Evolutionary conservation across 2,888 invertebrate species (phyloP), one percentile per base, ranked within the genome.

Genomic region (Oxyteleia sp.): DNA sequence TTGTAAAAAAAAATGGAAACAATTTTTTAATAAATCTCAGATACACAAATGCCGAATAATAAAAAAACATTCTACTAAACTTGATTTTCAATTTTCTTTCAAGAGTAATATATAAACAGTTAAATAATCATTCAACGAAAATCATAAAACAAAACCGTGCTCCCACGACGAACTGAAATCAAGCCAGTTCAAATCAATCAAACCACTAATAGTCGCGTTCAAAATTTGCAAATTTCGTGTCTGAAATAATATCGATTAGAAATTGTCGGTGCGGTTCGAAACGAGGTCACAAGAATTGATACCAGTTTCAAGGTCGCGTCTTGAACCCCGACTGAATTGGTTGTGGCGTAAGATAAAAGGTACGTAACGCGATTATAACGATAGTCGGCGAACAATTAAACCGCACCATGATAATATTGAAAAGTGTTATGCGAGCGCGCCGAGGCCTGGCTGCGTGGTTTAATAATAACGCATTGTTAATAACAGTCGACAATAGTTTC

Each of bases 401-500:
- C 13, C 45, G 49, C 26, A 23, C 49, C 16, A 15, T 59, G 76
- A 68, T 68, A 68, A 57, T 51, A 35, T 76, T 45, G 8, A 29
- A 64, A 57, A 55, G 47, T 55, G 47, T 55, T 69, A 43, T 29
- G 51, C 57, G 75, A 64, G 32, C 32, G 10, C 0, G n/a, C n/a
- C 20, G 26, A 38, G 13, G 13, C 13, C 26, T 13, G 47, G 16
- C 10, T 29, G 23, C 59, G 47, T 66, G 71, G 57, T 74, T 79
- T 79, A 79, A 84, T 79, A 84, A 84, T 72, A 82, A 79, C 57
- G 61, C 75, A 82, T 79, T 82, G 81, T 82, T 82, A 79, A 75
- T 82, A 82, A 81, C 78, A 78, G 81, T 61, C 82, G 79, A 82
- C 84, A 84, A 84, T 82, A 84, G 84, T 82, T 82, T 79, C 75